Conservation (phyloP, 2,888 invertebrate genomes). For the Rugalucina vietnamica region DNA sequence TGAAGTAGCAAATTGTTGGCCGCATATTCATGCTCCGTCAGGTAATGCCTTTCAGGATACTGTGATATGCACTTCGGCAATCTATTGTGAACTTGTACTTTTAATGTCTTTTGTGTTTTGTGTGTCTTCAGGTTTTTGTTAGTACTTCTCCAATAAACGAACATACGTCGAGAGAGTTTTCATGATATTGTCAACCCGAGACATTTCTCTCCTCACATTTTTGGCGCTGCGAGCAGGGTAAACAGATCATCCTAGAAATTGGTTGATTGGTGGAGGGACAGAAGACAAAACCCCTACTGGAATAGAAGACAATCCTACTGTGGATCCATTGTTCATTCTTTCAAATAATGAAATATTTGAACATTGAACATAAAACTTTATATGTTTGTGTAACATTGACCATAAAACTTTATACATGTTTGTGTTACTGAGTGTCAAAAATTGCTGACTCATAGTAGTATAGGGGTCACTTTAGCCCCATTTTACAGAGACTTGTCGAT, state of each 20-base stretch:
- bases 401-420: background rate
- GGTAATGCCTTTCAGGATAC: too few relatives aligned
- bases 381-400: background rate
- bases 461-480: background rate
- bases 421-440: background rate
- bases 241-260: background rate
- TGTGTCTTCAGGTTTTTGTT: too few relatives aligned
- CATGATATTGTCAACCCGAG: background rate
- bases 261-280: too few relatives aligned
- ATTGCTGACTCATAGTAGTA: background rate
- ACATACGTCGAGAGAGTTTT: too few relatives aligned
- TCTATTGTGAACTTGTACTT: too few relatives aligned
- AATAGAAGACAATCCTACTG: too few relatives aligned
- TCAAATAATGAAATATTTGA: background rate
- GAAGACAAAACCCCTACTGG: too few relatives aligned
- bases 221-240: constrained; percentile 4
- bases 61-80: too few relatives aligned
- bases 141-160: too few relatives aligned
- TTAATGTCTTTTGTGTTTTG: too few relatives aligned
- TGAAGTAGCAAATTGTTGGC: too few relatives aligned
- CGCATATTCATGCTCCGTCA: too few relatives aligned
- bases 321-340: background rate
- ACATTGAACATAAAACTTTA: background rate
- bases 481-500: background rate
- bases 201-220: background rate